Conservation (phyloP, 2,888 invertebrate genomes). For the Alcis repandata region DNA sequence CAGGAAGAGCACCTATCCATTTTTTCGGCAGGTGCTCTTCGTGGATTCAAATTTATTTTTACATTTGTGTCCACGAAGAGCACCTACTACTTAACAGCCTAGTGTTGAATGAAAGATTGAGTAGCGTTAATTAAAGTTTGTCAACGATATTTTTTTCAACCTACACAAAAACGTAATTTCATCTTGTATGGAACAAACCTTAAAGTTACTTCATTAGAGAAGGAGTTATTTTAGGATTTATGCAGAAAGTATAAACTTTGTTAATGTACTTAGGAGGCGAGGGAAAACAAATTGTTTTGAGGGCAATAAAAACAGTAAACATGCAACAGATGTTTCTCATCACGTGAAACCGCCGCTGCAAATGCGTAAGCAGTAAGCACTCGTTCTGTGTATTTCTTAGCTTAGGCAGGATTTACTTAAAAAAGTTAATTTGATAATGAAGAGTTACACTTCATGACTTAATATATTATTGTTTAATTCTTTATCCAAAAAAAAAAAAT, state of each 20-base stretch:
- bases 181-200: background rate
- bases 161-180: background rate
- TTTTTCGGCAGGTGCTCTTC: too few species aligned
- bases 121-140: too few species aligned
- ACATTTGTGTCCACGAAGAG: too few species aligned
- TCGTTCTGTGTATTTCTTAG: conserved; percentile 6
- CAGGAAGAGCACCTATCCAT: too few species aligned
- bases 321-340: conserved; percentile 27
- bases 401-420: background rate
- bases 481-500: background rate
- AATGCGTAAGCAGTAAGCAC: conserved; percentile 23
- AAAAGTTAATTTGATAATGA: too few species aligned
- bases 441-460: too few species aligned
- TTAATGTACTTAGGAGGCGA: conserved; percentile 18
- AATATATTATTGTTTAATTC: too few species aligned
- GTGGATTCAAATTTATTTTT: too few species aligned
- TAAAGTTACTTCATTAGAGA: conserved; percentile 10
- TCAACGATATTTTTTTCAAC: too few species aligned
- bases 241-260: conserved; percentile 16
- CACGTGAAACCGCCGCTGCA: conserved; percentile 29
- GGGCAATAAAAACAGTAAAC: conserved; percentile 29
- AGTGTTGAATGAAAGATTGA: too few species aligned
- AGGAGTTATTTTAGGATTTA: conserved; percentile 14
- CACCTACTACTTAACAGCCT: too few species aligned
- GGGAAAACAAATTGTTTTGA: conserved; percentile 25